Conservation (phyloP, 2,113 vertebrate species). For the Callorhinus ursinus region DNA sequence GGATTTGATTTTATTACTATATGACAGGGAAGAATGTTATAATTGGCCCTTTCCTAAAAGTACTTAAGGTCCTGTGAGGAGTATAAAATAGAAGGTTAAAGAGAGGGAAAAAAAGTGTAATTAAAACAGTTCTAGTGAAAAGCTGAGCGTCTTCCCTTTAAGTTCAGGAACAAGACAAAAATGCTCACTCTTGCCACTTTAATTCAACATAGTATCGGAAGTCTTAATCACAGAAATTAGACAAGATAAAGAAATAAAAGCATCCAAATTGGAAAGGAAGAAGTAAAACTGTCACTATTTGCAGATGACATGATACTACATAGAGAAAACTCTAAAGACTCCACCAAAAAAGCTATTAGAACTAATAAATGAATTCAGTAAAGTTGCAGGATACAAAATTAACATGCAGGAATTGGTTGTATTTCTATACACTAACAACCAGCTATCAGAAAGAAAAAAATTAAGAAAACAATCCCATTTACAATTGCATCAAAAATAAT, state of each 20-base stretch:
- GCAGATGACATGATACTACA: not conserved
- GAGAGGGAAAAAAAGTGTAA: not conserved
- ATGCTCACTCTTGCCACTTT: not conserved
- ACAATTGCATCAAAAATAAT: not conserved
- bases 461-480: not conserved
- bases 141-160: not conserved
- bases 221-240: not conserved
- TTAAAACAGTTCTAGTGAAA: not conserved
- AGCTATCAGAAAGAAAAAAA: not conserved
- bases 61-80: not conserved
- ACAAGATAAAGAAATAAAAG: not conserved
- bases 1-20: no score
- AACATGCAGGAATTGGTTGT: not conserved
- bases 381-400: not conserved
- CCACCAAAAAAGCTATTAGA: not conserved
- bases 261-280: not conserved
- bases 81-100: not conserved
- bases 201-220: not conserved
- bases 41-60: not conserved
- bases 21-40: not conserved
- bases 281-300: not conserved
- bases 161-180: not conserved
- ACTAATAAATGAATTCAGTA: not conserved
- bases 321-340: not conserved
- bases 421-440: not conserved